Evolutionary conservation across 1,140 invertebrate genomes (phyloP).

Genomic region (Aphelenchoides besseyi): DNA sequence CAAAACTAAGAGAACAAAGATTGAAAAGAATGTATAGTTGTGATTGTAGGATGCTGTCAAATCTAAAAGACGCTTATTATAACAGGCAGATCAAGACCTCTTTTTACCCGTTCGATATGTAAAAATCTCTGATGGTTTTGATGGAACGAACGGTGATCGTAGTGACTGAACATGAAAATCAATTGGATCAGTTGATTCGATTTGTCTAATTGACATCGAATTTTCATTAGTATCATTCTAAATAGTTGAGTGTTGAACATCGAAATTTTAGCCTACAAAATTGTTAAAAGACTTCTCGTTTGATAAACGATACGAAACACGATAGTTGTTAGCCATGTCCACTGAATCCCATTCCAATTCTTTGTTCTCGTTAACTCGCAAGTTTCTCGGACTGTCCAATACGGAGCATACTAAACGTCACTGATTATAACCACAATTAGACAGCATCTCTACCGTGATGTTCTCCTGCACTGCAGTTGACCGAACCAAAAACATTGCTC

Average conservation of each 20-base stretch:
- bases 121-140: conserved; percentile 26
- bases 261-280: conserved; percentile 27
- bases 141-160: conserved; percentile 36
- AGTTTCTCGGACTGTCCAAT: conserved; percentile 21
- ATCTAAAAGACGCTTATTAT: too few relatives aligned
- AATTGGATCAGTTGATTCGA: conserved; percentile 2
- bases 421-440: too few relatives aligned
- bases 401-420: conserved; percentile 33
- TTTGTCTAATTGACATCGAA: not conserved
- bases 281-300: conserved; percentile 20
- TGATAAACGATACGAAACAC: conserved; percentile 30
- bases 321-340: conserved; percentile 42
- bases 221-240: not conserved
- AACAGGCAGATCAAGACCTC: not conserved
- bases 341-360: conserved; percentile 44
- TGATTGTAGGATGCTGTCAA: too few relatives aligned
- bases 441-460: conserved; percentile 33
- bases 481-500: conserved; percentile 34
- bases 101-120: conserved; percentile 8
- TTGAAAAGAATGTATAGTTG: too few relatives aligned
- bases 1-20: not conserved
- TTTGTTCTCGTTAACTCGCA: conserved; percentile 20
- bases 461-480: conserved; percentile 38
- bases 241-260: not conserved
- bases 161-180: conserved; percentile 36